phyloP scores from a whole-genome alignment of 2,888 invertebrate genomes.

The Selenia dentaria region DNA sequence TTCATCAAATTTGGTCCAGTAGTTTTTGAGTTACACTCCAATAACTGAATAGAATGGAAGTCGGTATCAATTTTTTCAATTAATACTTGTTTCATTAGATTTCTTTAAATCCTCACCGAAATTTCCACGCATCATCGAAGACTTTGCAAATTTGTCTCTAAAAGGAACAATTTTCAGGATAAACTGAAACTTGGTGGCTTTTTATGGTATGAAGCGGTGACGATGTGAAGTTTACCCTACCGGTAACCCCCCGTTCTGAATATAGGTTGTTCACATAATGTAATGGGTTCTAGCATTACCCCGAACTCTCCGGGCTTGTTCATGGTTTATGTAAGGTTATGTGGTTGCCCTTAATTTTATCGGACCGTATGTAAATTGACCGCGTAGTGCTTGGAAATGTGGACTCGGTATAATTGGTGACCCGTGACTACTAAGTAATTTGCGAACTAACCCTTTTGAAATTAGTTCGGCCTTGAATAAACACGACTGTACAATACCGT shows the following conservation, averaged over 20 bases:
- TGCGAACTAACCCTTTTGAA: slow-evolving; percentile 3
- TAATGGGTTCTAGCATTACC: slow-evolving; percentile 54
- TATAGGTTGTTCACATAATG: slow-evolving; percentile 62
- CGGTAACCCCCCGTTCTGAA: slow-evolving; percentile 38
- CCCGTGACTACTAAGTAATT: slow-evolving; percentile 7
- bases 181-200: slow-evolving; percentile 37
- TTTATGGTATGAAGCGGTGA: slow-evolving; percentile 41
- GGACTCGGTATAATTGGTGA: slow-evolving; percentile 12
- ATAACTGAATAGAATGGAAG: too few species aligned
- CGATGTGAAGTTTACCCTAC: slow-evolving; percentile 63
- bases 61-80: too few species aligned
- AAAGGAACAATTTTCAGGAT: slow-evolving; percentile 42
- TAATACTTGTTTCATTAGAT: too few species aligned
- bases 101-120: too few species aligned
- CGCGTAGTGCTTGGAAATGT: slow-evolving; percentile 18
- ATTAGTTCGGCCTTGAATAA: slow-evolving; percentile 7
- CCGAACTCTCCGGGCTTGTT: slow-evolving; percentile 39
- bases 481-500: slow-evolving; percentile 2
- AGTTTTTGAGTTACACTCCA: too few species aligned
- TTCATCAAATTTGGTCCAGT: too few species aligned
- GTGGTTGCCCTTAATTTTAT: slow-evolving; percentile 36
- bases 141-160: slow-evolving; percentile 23
- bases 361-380: slow-evolving; percentile 33
- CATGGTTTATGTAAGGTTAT: slow-evolving; percentile 35
- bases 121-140: too few species aligned